Evolutionary conservation across 1,140 invertebrate species (phyloP).

Genomic region (Yoshiicerus persimilis): DNA sequence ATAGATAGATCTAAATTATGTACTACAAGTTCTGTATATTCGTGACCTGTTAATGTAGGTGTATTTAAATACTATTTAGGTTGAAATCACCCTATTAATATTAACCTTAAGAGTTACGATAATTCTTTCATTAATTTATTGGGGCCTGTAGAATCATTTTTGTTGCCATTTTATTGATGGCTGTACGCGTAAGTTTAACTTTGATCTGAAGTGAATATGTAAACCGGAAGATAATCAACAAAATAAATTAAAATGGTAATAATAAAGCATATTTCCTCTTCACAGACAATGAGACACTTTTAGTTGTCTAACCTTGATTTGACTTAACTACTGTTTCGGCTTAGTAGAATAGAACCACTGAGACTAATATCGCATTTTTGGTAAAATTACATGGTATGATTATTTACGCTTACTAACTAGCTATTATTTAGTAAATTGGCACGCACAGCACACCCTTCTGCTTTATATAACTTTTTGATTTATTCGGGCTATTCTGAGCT

Average conservation of each 20-base stretch:
- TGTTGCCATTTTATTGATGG: background rate
- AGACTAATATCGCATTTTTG: too few species aligned
- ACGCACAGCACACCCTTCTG: too few species aligned
- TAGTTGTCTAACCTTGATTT: too few species aligned
- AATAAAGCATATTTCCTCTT: background rate
- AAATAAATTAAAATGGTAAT: background rate
- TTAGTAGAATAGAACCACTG: too few species aligned
- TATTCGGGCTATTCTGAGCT: background rate
- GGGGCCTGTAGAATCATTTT: background rate
- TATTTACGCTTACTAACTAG: too few species aligned
- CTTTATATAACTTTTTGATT: background rate
- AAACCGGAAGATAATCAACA: slow-evolving; percentile 12
- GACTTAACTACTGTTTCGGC: too few species aligned
- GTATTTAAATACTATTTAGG: background rate
- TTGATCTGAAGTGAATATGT: slow-evolving; percentile 8
- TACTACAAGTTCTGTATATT: background rate
- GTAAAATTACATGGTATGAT: too few species aligned
- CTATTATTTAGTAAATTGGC: too few species aligned
- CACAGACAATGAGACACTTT: too few species aligned
- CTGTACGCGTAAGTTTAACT: background rate
- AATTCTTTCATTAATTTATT: background rate
- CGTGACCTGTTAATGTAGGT: background rate
- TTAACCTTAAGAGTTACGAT: background rate
- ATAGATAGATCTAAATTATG: background rate
- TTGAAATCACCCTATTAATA: background rate